Evolutionary conservation across 2,113 vertebrate species (phyloP).

Genomic region (Oophaga pumilio): DNA sequence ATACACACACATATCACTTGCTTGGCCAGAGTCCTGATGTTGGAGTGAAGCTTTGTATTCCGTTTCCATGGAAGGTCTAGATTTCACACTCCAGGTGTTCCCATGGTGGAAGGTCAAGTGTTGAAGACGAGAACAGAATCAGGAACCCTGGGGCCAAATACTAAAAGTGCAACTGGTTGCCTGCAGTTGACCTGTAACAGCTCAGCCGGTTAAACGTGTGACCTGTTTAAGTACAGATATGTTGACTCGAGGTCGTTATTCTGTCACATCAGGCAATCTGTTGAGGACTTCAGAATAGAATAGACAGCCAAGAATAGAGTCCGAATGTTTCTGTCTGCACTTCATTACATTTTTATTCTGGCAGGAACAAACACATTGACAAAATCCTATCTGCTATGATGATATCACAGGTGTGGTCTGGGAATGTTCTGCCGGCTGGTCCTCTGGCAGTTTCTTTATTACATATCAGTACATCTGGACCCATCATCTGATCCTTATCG

Average conservation of each 20-base stretch:
- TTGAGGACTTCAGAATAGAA: neutral
- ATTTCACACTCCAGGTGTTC: neutral
- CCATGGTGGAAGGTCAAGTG: slow-evolving; percentile 19
- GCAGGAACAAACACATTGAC: slow-evolving; percentile 2
- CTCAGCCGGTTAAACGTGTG: slow-evolving; percentile 60
- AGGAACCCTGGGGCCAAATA: slow-evolving; percentile 49
- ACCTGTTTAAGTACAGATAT: slow-evolving; percentile 59
- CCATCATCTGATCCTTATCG: neutral
- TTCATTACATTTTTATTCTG: slow-evolving; percentile 11
- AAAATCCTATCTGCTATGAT: neutral
- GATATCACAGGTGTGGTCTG: slow-evolving; percentile 2
- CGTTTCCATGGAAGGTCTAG: slow-evolving; percentile 24
- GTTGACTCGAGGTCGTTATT: slow-evolving; percentile 48
- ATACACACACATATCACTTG: neutral
- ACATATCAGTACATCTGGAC: neutral
- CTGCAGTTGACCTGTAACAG: slow-evolving; percentile 67
- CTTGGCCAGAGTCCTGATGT: neutral
- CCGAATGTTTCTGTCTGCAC: neutral
- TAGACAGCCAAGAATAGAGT: neutral
- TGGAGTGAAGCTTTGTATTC: neutral
- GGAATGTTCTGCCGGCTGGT: rapidly evolving
- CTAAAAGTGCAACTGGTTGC: slow-evolving; percentile 61
- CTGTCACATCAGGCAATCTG: slow-evolving; percentile 55
- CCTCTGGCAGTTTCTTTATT: neutral
- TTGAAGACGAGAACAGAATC: slow-evolving; percentile 1